Evolutionary conservation across 2,888 invertebrate species (phyloP).

Genomic region (Agrotis segetum): DNA sequence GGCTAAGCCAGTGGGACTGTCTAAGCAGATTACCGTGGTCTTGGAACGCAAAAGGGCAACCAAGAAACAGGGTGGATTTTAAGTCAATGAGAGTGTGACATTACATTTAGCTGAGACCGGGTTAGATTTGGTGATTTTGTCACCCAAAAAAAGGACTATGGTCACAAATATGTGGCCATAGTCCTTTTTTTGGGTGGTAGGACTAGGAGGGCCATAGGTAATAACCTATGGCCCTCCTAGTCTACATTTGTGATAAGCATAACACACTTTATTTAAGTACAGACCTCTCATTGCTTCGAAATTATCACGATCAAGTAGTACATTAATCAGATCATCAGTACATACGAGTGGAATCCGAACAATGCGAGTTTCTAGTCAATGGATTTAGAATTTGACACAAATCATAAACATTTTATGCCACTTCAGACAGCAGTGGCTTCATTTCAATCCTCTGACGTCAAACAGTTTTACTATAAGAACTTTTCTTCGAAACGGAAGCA

Average conservation of each 20-base stretch:
- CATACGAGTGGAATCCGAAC: slow-evolving; percentile 14
- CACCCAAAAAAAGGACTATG: too few relatives aligned
- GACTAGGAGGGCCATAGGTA: too few relatives aligned
- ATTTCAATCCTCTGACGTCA: slow-evolving; percentile 46
- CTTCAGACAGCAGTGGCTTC: slow-evolving; percentile 44
- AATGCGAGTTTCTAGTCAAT: slow-evolving; percentile 21
- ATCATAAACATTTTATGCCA: slow-evolving; percentile 49
- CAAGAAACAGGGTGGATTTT: too few relatives aligned
- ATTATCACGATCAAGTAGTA: background rate
- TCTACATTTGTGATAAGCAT: background rate
- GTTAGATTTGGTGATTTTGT: too few relatives aligned
- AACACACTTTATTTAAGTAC: background rate
- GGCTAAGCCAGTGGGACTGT: too few relatives aligned
- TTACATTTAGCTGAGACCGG: too few relatives aligned
- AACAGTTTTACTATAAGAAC: slow-evolving; percentile 33
- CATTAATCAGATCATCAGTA: background rate
- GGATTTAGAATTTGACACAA: slow-evolving; percentile 40
- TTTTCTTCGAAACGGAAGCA: slow-evolving; percentile 60
- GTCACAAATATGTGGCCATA: too few relatives aligned
- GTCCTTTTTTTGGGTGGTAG: too few relatives aligned
- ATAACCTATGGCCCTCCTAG: too few relatives aligned
- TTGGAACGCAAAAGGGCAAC: too few relatives aligned
- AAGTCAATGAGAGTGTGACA: too few relatives aligned
- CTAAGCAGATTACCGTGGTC: too few relatives aligned
- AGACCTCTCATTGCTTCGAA: background rate